Percentiles rank a stretch among this genome's conserved stretches.
Evolutionary conservation across 2,113 vertebrate species (phyloP).

Genomic region (Catagonus wagneri): DNA sequence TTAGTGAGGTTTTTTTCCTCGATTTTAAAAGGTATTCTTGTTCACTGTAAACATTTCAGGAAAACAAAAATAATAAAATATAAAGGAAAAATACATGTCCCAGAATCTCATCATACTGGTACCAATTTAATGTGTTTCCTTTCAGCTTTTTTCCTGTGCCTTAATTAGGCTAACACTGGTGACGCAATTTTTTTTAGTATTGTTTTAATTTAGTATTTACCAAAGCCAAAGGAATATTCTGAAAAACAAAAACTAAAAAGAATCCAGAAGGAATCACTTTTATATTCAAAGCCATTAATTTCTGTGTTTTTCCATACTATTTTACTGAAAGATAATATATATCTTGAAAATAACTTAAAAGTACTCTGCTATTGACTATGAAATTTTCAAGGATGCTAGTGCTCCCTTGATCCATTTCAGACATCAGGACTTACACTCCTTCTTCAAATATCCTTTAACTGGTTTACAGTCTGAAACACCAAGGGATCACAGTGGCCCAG

Average conservation of each 20-base stretch:
- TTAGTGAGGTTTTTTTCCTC: neutral
- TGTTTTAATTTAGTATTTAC: conserved; percentile 29
- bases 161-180: neutral
- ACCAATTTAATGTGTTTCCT: neutral
- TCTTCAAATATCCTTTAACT: neutral
- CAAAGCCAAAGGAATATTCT: neutral
- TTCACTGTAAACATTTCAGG: conserved; percentile 4
- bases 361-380: neutral
- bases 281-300: neutral
- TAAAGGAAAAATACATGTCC: neutral
- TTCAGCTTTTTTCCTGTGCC: neutral
- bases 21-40: neutral
- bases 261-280: conserved; percentile 10
- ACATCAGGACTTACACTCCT: neutral
- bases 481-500: neutral
- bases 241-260: neutral
- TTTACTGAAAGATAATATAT: neutral
- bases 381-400: neutral
- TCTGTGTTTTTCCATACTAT: neutral
- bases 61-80: conserved; percentile 25
- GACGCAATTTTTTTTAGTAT: neutral
- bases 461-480: neutral
- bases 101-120: neutral
- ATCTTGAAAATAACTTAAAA: neutral
- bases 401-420: neutral